phyloP scores from a whole-genome alignment of 2,888 invertebrate species.

The Ischnus inquisitorius region DNA sequence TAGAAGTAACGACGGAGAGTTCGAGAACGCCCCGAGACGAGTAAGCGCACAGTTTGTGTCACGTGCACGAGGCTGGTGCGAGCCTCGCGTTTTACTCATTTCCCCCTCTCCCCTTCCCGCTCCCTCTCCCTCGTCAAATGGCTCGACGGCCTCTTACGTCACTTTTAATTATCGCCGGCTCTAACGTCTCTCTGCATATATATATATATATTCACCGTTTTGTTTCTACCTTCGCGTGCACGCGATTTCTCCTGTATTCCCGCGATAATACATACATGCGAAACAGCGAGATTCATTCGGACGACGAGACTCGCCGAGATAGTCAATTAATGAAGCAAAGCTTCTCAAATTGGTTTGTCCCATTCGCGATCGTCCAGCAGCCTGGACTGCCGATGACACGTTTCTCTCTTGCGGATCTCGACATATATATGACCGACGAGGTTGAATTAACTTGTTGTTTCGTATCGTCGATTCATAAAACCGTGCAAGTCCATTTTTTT shows the following conservation, averaged over 20 bases:
- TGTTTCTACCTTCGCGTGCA: conserved; percentile 10
- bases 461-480: not conserved
- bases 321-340: conserved; percentile 14
- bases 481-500: too few relatives aligned
- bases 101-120: conserved; percentile 17
- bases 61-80: conserved; percentile 38
- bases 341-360: conserved; percentile 32
- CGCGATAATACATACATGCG: not conserved
- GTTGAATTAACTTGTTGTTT: not conserved
- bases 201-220: conserved; percentile 3
- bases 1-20: not conserved
- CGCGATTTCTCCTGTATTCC: not conserved
- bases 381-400: not conserved
- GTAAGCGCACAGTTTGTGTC: conserved; percentile 9
- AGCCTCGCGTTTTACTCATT: not conserved
- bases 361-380: not conserved
- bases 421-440: not conserved
- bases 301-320: not conserved
- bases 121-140: conserved; percentile 58
- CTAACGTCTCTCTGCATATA: not conserved
- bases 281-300: not conserved
- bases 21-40: conserved; percentile 18
- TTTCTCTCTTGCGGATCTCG: not conserved
- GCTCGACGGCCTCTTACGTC: conserved; percentile 68
- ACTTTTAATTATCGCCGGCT: conserved; percentile 68